Evolutionary conservation across 2,888 invertebrate species (phyloP), one percentile per base, ranked within the genome.

Genomic region (Brachyptera risi): DNA sequence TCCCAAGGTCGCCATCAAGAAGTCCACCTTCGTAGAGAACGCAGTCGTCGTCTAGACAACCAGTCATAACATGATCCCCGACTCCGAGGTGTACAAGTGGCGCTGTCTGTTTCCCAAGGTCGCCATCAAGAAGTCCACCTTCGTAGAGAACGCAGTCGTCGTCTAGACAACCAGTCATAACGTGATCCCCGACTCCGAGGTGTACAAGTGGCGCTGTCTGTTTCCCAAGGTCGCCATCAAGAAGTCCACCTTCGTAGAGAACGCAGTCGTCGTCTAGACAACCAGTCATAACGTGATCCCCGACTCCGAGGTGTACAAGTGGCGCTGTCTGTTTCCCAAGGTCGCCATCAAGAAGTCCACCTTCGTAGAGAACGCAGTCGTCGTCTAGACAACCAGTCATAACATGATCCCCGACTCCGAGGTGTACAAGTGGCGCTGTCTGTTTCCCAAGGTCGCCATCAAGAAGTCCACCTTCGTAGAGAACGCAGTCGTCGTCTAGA

Each of bases 221-320:
- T 88, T 83, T 67, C 86, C 87, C 0, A 76, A 80, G 63, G 83
- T 87, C 15, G 81, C 81, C 68, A 84, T 88, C 65, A 87, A 87
- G 71, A 42, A 38, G 37, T 24, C 38, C n/a, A n/a, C n/a, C n/a
- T n/a, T n/a, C n/a, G n/a, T n/a, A n/a, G n/a, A n/a, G n/a, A n/a
- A n/a, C n/a, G n/a, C n/a, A n/a, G n/a, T n/a, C n/a, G n/a, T n/a
- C n/a, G n/a, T n/a, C n/a, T n/a, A n/a, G n/a, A n/a, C n/a, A n/a
- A n/a, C n/a, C n/a, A n/a, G n/a, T n/a, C n/a, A n/a, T n/a, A n/a
- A 89, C 70, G 85, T 86, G 67, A 86, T 94, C 57, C 82, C 83
- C 68, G 84, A 87, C 69, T n/a, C n/a, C n/a, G 66, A 82, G 75
- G 80, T 86, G 21, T 68, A 77, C 4, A 76, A 79, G 67, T 87